phyloP scores from a whole-genome alignment of 2,797 vertebrate species.

The Allobates femoralis region DNA sequence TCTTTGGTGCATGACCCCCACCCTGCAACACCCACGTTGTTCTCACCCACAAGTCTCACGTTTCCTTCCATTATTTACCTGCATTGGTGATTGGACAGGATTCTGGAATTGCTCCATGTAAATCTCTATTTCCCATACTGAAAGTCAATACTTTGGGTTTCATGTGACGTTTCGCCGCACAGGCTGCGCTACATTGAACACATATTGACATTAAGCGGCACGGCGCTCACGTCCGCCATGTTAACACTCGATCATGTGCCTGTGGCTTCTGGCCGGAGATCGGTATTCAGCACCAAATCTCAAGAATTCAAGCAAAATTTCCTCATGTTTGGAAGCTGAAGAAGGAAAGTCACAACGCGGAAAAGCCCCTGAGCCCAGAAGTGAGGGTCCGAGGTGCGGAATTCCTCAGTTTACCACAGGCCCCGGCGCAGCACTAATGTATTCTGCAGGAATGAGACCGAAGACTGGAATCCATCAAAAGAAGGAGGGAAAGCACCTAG shows the following conservation, averaged over 20 bases:
- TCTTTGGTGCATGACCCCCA: neutral
- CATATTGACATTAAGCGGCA: neutral
- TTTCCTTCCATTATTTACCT: neutral
- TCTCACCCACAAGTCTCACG: neutral
- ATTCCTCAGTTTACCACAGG: slow-evolving; percentile 31
- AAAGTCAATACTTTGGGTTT: neutral
- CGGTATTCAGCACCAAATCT: neutral
- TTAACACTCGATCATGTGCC: slow-evolving; percentile 16
- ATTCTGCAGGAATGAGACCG: neutral
- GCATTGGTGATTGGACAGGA: neutral
- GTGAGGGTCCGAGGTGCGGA: slow-evolving; percentile 20
- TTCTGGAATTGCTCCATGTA: neutral
- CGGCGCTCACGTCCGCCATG: neutral
- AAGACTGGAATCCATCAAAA: neutral
- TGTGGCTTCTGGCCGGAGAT: neutral
- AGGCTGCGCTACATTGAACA: neutral
- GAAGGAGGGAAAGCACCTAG: too few species aligned
- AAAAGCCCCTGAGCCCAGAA: neutral
- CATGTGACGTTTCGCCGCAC: neutral
- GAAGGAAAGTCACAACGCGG: neutral
- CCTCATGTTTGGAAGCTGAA: neutral
- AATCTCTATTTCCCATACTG: neutral
- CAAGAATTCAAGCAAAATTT: neutral
- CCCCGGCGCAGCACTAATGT: slow-evolving; percentile 1
- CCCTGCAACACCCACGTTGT: neutral